Evolutionary conservation across 2,888 invertebrate species (phyloP).

Genomic region (Hypercompe scribonia): DNA sequence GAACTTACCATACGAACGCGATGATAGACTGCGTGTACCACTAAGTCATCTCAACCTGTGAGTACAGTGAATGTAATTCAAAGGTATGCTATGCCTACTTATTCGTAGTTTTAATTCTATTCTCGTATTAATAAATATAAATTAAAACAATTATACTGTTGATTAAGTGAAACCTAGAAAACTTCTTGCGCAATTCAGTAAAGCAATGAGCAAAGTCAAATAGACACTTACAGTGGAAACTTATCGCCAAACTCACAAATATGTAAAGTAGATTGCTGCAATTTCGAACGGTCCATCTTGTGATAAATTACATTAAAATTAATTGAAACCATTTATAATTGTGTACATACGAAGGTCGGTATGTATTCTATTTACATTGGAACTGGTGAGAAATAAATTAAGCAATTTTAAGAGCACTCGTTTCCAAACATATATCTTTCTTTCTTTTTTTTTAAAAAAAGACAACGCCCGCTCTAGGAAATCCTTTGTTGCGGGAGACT

Average conservation of each 20-base stretch:
- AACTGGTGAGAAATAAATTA: not conserved
- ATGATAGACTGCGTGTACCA: no score
- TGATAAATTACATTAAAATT: not conserved
- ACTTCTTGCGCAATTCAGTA: not conserved
- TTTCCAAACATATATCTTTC: not conserved
- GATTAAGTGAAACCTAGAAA: not conserved
- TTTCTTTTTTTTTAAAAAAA: no score
- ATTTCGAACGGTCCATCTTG: not conserved
- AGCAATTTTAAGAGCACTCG: not conserved
- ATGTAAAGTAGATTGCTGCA: constrained; percentile 1
- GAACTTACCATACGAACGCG: not conserved
- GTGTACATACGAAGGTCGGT: not conserved
- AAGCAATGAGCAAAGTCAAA: not conserved
- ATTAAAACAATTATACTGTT: not conserved
- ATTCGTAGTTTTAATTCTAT: not conserved
- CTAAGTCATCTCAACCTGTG: not conserved
- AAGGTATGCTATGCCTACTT: not conserved
- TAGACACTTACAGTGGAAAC: not conserved
- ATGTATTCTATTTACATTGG: not conserved
- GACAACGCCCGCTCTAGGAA: no score
- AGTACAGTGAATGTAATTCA: not conserved
- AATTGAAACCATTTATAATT: not conserved
- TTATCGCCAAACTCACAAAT: not conserved
- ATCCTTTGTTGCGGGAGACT: no score
- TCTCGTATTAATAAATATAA: not conserved